These are phyloP conservation scores for Radopholus similis DNA, from an alignment of 1,140 invertebrate genomes.

Conservation along the genomic window DNA sequence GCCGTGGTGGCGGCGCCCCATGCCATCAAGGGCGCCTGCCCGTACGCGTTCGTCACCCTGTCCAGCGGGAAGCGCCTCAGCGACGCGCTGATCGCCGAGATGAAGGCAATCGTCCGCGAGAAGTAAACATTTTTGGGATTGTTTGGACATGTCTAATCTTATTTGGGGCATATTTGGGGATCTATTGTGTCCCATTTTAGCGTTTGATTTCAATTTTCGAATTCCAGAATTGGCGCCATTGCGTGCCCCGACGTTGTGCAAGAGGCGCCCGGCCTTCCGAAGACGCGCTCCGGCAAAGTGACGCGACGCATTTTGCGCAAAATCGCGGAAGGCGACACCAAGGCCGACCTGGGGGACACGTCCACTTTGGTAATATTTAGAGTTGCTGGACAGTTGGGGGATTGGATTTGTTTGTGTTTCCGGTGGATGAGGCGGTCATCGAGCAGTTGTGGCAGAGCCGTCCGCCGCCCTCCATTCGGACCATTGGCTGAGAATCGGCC, in stretches of 20 bases:
- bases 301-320: constrained; percentile 90
- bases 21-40: constrained; percentile 86
- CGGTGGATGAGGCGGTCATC: constrained; percentile 32
- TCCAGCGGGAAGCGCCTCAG: constrained; percentile 25
- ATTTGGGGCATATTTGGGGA: too few relatives aligned
- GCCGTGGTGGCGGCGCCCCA: constrained; percentile 91
- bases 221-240: constrained; percentile 93
- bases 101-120: constrained; percentile 70
- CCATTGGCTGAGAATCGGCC: too few relatives aligned
- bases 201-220: too few relatives aligned
- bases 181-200: too few relatives aligned
- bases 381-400: too few relatives aligned
- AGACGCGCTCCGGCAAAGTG: constrained; percentile 95
- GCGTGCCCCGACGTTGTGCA: constrained; percentile 84
- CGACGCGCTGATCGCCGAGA: constrained; percentile 25
- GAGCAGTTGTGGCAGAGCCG: constrained; percentile 22
- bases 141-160: too few relatives aligned
- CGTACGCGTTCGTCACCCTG: constrained; percentile 88
- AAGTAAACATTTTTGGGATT: constrained; percentile 62
- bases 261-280: constrained; percentile 82
- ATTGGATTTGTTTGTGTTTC: too few relatives aligned
- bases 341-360: constrained; percentile 81
- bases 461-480: too few relatives aligned
- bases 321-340: constrained; percentile 74
- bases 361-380: too few relatives aligned